Conservation (phyloP, 2,113 vertebrate species). For the Sialia sialis region DNA sequence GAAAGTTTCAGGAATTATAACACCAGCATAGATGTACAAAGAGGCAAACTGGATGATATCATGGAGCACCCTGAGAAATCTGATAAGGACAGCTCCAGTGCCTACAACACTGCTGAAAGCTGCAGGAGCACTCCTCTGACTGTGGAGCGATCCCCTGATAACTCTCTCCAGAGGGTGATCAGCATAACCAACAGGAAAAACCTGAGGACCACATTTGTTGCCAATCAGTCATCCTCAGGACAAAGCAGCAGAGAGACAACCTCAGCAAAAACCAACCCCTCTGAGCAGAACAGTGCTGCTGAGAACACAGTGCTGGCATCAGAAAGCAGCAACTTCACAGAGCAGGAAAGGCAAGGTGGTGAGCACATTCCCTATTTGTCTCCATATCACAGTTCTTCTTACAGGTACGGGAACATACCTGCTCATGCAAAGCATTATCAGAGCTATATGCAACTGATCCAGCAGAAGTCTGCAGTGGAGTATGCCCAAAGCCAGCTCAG, state of each 20-base stretch:
- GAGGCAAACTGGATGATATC: constrained; percentile 82
- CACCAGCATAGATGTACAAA: constrained; percentile 68
- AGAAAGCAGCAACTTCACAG: constrained; percentile 70
- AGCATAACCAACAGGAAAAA: constrained; percentile 92
- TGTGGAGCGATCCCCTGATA: constrained; percentile 88
- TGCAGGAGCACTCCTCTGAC: constrained; percentile 89
- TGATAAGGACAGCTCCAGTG: constrained; percentile 96
- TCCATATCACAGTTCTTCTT: constrained; percentile 85
- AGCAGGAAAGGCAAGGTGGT: constrained; percentile 56
- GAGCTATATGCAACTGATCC: constrained; percentile 96
- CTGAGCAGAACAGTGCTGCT: constrained; percentile 69
- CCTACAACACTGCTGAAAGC: constrained; percentile 95
- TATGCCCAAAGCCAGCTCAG: constrained; percentile 93
- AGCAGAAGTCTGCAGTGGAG: constrained; percentile 93
- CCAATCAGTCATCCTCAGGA: constrained; percentile 61
- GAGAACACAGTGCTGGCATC: constrained; percentile 69
- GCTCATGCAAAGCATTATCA: constrained; percentile 92
- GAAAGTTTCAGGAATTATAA: constrained; percentile 76
- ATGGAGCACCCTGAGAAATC: constrained; percentile 89
- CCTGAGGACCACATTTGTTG: constrained; percentile 74
- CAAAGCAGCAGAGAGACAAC: constrained; percentile 66
- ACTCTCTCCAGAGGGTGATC: constrained; percentile 88
- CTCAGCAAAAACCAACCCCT: constrained; percentile 70
- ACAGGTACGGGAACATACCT: constrained; percentile 83
- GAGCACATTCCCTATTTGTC: constrained; percentile 86